These are phyloP conservation scores for Embidobia sp. DNA, from an alignment of 2,888 invertebrate species.

Conservation along the genomic window DNA sequence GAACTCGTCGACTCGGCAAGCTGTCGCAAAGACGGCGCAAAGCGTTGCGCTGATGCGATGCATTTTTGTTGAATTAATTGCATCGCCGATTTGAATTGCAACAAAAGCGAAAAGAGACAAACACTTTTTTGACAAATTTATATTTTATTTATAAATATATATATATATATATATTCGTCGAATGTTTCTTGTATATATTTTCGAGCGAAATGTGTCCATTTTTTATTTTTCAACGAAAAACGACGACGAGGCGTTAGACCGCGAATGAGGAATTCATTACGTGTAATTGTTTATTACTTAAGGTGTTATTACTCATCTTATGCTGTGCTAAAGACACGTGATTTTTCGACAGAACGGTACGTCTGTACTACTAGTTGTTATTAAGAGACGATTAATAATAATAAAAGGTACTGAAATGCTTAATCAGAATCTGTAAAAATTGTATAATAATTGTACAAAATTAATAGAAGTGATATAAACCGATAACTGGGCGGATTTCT, in stretches of 20 bases:
- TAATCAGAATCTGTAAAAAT: constrained; percentile 73
- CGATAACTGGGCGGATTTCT: constrained; percentile 10
- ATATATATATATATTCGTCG: no score
- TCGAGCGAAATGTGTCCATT: constrained; percentile 34
- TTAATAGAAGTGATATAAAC: constrained; percentile 72
- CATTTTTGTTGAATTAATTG: constrained; percentile 17
- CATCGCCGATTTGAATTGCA: constrained; percentile 7
- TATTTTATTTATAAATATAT: constrained; percentile 54
- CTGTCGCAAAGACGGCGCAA: constrained; percentile 18
- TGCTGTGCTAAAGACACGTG: constrained; percentile 53
- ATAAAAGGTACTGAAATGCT: constrained; percentile 71
- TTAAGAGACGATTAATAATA: constrained; percentile 69
- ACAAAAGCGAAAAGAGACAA: constrained; percentile 10
- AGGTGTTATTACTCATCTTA: constrained; percentile 51
- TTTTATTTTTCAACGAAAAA: constrained; percentile 19
- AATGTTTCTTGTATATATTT: constrained; percentile 50
- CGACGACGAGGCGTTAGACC: constrained; percentile 20
- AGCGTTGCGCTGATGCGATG: constrained; percentile 18
- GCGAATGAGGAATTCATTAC: constrained; percentile 35
- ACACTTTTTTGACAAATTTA: constrained; percentile 29
- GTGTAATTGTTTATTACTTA: constrained; percentile 48
- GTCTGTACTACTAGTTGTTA: constrained; percentile 68
- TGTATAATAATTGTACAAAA: constrained; percentile 75
- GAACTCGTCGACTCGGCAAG: constrained; percentile 26
- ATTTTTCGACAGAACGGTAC: constrained; percentile 62